A percentile compares a stretch with the other conserved stretches of the same genome.
Conservation (phyloP, 2,888 invertebrate genomes). For the Pegoplata infirma region DNA sequence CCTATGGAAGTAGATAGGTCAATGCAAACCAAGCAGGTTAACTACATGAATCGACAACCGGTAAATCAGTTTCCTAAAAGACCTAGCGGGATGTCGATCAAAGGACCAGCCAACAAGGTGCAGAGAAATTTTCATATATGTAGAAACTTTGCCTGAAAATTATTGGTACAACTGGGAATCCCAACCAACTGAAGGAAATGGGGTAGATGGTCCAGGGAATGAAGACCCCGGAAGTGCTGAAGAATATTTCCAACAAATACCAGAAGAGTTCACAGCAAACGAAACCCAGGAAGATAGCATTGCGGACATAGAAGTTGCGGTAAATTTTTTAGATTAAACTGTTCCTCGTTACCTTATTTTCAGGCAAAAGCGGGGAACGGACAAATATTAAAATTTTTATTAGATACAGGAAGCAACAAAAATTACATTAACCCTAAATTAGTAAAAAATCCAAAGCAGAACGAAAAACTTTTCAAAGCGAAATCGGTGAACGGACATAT, state of each 20-base stretch:
- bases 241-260: background rate
- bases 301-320: background rate
- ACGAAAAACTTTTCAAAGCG: background rate
- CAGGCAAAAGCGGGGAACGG: constrained; percentile 3
- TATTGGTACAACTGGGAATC: background rate
- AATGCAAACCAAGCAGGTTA: background rate
- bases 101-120: no score
- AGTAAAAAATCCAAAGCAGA: background rate
- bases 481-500: background rate
- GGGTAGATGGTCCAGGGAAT: background rate
- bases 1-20: no score
- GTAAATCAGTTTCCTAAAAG: background rate
- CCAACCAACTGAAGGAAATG: background rate
- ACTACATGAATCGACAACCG: background rate
- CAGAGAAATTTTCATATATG: no score
- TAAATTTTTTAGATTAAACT: no score
- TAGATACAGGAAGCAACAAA: constrained; percentile 12
- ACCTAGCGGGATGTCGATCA: no score
- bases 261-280: background rate
- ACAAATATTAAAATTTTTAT: background rate
- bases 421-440: background rate
- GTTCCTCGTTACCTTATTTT: constrained; percentile 1
- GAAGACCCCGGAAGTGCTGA: background rate
- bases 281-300: background rate
- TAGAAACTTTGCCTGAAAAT: no score